Evolutionary conservation across 2,888 invertebrate genomes (phyloP).

Genomic region (Hemistola chrysoprasaria): DNA sequence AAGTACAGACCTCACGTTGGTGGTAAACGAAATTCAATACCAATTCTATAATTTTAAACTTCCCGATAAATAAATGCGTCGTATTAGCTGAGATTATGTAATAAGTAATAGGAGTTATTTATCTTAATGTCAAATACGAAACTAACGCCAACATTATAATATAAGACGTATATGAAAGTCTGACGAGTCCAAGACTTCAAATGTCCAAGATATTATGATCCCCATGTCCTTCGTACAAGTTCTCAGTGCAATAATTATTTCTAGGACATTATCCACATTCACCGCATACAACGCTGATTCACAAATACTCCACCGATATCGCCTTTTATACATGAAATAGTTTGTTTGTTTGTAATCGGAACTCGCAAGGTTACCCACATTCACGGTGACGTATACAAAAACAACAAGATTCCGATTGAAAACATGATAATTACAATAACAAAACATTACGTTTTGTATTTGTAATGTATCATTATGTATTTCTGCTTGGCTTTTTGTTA

Average conservation of each 20-base stretch:
- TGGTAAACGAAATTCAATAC: no score
- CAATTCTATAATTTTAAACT: no score
- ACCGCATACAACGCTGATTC: conserved; percentile 21
- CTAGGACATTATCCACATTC: conserved; percentile 41
- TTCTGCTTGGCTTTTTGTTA: no score
- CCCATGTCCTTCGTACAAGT: conserved; percentile 15
- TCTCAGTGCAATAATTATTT: conserved; percentile 21
- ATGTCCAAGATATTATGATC: conserved; percentile 2
- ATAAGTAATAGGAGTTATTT: no score
- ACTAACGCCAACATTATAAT: no score
- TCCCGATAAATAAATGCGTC: no score
- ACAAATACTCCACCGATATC: conserved; percentile 12
- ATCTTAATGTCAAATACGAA: no score
- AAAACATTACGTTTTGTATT: conserved; percentile 7
- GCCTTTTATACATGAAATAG: background rate
- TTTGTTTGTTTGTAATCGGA: conserved; percentile 10
- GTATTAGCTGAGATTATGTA: no score
- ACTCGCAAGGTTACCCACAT: conserved; percentile 6
- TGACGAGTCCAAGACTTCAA: conserved; percentile 15
- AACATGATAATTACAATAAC: conserved; percentile 11
- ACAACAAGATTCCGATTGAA: conserved; percentile 12
- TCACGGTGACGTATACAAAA: conserved; percentile 13
- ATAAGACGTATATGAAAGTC: no score
- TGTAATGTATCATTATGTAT: no score
- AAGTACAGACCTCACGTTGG: no score